Conservation (phyloP, 2,797 vertebrate genomes). For the Enteromius unitaeniatus region DNA sequence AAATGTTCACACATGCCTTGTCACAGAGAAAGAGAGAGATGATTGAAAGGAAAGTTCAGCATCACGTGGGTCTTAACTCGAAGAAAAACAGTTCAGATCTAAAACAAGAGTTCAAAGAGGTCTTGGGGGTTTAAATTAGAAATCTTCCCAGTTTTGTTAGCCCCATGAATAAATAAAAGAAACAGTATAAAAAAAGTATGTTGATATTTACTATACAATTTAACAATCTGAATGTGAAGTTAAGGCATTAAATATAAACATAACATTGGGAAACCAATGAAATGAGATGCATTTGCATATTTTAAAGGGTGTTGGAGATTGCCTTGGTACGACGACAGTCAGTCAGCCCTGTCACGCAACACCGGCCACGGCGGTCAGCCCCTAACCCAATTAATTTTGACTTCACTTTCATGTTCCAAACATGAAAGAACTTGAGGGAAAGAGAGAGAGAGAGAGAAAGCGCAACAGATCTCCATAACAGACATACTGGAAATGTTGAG, state of each 20-base stretch:
- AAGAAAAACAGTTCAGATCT: neutral
- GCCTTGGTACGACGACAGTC: constrained; percentile 2
- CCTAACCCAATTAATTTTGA: constrained; percentile 45
- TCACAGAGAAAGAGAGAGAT: constrained; percentile 6
- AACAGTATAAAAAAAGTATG: neutral
- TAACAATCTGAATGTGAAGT: neutral
- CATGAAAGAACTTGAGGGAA: constrained; percentile 32
- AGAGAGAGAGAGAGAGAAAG: neutral
- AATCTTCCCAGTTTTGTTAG: neutral
- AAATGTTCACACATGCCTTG: constrained; percentile 25
- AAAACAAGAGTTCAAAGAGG: neutral
- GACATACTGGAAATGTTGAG: constrained; percentile 10
- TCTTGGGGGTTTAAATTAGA: constrained; percentile 1
- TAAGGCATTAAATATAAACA: constrained; percentile 16
- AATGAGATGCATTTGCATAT: constrained; percentile 30
- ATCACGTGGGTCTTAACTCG: neutral
- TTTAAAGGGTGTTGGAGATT: constrained; percentile 25
- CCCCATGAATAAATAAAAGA: too few relatives aligned
- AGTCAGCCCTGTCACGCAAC: constrained; percentile 30
- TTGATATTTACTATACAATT: neutral
- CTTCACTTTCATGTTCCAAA: constrained; percentile 46
- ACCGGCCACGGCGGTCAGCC: neutral
- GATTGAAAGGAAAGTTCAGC: neutral
- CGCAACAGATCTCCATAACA: constrained; percentile 27
- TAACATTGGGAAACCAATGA: neutral